Percentiles rank a stretch among this genome's conserved stretches.
Conservation (phyloP, 2,797 vertebrate species). For the Vespertilio murinus region DNA sequence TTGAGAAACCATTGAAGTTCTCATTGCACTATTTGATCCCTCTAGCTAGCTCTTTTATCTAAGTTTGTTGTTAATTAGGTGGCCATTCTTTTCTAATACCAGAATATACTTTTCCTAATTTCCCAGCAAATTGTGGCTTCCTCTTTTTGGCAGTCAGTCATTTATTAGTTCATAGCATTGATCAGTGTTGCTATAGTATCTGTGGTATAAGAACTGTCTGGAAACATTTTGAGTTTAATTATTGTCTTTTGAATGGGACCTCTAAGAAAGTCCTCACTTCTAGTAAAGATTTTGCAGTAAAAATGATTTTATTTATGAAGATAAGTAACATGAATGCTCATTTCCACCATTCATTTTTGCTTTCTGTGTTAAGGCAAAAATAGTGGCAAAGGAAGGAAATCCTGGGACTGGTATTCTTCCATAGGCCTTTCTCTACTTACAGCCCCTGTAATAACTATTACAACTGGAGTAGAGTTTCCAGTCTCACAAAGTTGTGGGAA, state of each 20-base stretch:
- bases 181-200: not conserved
- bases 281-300: not conserved
- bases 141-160: not conserved
- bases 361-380: not conserved
- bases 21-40: not conserved
- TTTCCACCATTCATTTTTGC: not conserved
- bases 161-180: not conserved
- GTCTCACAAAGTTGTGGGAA: not conserved
- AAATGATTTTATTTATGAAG: slow-evolving; percentile 2
- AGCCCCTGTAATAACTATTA: not conserved
- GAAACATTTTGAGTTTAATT: slow-evolving; percentile 26
- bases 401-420: not conserved
- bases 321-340: not conserved
- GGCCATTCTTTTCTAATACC: slow-evolving; percentile 3
- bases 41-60: not conserved
- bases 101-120: not conserved
- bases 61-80: slow-evolving; percentile 7
- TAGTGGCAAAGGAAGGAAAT: not conserved
- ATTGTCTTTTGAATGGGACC: not conserved
- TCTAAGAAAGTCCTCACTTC: not conserved
- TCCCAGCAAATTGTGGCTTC: not conserved
- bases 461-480: not conserved
- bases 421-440: not conserved
- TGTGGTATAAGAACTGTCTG: slow-evolving; percentile 24
- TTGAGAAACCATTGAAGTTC: slow-evolving; percentile 43